Percentiles rank a stretch among this genome's conserved stretches.
Evolutionary conservation across 2,888 invertebrate species (phyloP).

Genomic region (Leptodirus hochenwartii): DNA sequence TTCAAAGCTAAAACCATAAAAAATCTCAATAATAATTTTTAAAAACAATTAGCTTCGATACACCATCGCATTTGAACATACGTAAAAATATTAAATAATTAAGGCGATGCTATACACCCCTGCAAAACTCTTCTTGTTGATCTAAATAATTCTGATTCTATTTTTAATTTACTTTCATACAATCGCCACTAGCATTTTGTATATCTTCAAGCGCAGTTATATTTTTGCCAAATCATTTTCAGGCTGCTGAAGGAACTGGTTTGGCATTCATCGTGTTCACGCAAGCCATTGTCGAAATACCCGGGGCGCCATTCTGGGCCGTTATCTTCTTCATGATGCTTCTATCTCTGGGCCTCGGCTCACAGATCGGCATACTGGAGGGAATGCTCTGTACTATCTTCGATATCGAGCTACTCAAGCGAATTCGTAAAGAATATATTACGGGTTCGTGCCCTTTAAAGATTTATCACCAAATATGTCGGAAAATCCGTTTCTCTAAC

Average conservation of each 20-base stretch:
- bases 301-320: slow-evolving; percentile 90
- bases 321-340: slow-evolving; percentile 93
- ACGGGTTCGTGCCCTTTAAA: slow-evolving; percentile 40
- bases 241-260: slow-evolving; percentile 94
- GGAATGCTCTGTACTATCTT: slow-evolving; percentile 92
- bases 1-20: too few species aligned
- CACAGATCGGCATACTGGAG: slow-evolving; percentile 91
- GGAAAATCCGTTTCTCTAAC: slow-evolving; percentile 1
- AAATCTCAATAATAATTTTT: too few species aligned
- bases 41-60: too few species aligned
- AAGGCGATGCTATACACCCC: too few species aligned
- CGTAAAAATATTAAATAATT: too few species aligned
- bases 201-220: too few species aligned
- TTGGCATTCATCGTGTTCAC: slow-evolving; percentile 95
- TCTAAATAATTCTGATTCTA: too few species aligned
- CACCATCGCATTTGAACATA: too few species aligned
- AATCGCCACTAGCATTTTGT: too few species aligned
- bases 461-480: background rate
- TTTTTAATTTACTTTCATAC: too few species aligned
- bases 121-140: too few species aligned
- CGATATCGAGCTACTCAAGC: slow-evolving; percentile 79
- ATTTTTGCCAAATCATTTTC: too few species aligned
- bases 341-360: slow-evolving; percentile 79
- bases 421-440: slow-evolving; percentile 73
- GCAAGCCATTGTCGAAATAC: slow-evolving; percentile 85